Evolutionary conservation across 2,888 invertebrate species (phyloP).

Genomic region (Cephus pulcher): DNA sequence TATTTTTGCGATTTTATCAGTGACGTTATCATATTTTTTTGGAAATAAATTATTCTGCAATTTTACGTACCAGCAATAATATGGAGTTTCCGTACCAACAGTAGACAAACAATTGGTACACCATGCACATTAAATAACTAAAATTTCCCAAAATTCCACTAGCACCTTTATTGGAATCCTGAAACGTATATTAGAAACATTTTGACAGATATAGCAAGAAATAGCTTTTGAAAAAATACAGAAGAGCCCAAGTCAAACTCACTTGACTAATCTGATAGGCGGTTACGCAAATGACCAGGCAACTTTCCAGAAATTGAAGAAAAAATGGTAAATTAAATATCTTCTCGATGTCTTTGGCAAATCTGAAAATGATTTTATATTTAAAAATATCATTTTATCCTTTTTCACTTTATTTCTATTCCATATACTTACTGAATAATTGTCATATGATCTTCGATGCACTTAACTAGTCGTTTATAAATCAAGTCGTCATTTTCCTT

Average conservation of each 20-base stretch:
- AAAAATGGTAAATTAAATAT: background rate
- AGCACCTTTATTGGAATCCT: too few species aligned
- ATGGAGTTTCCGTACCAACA: constrained; percentile 1
- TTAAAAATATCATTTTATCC: background rate
- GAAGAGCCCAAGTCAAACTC: background rate
- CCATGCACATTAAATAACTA: background rate
- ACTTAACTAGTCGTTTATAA: background rate
- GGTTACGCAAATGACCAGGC: background rate
- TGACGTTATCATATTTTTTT: too few species aligned
- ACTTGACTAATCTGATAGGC: background rate
- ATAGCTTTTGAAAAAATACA: too few species aligned
- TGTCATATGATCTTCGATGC: background rate
- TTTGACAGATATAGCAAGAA: background rate
- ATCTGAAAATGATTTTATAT: background rate
- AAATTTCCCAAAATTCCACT: background rate
- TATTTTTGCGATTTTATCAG: too few species aligned
- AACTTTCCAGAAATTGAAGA: background rate
- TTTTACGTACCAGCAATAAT: background rate
- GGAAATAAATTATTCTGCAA: too few species aligned
- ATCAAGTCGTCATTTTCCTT: background rate
- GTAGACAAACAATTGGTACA: background rate
- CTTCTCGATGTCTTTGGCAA: background rate
- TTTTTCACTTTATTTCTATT: background rate
- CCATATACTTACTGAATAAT: background rate
- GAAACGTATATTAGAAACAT: too few species aligned